Conservation (phyloP, 2,888 invertebrate species). For the Bruchidius siliquastri region DNA sequence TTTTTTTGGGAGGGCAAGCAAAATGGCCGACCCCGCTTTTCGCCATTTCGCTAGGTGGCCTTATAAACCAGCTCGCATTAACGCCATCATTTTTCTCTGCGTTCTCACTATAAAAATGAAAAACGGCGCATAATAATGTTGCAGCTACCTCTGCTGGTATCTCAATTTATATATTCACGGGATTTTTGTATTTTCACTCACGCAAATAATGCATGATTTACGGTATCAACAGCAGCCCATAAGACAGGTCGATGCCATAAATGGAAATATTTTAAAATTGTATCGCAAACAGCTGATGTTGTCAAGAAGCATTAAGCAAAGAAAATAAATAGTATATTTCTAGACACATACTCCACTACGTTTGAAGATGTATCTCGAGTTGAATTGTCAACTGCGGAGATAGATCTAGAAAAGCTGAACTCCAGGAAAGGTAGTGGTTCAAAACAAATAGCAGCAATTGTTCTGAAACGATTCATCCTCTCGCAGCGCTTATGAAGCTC, state of each 20-base stretch:
- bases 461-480: no score
- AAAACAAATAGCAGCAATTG: no score
- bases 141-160: not conserved
- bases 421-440: no score
- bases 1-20: not conserved
- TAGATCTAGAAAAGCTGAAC: no score
- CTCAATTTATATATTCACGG: not conserved
- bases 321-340: no score
- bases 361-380: no score
- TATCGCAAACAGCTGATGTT: no score
- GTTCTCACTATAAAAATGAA: not conserved
- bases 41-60: not conserved
- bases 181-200: not conserved
- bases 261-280: no score
- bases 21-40: not conserved
- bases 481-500: no score
- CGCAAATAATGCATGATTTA: not conserved
- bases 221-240: not conserved
- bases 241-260: not conserved
- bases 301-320: no score
- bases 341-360: no score
- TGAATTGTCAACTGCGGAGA: no score
- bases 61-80: not conserved
- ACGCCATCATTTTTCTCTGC: not conserved
- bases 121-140: not conserved